phyloP scores from a whole-genome alignment of 2,113 vertebrate species.

The Cisticola juncidis region DNA sequence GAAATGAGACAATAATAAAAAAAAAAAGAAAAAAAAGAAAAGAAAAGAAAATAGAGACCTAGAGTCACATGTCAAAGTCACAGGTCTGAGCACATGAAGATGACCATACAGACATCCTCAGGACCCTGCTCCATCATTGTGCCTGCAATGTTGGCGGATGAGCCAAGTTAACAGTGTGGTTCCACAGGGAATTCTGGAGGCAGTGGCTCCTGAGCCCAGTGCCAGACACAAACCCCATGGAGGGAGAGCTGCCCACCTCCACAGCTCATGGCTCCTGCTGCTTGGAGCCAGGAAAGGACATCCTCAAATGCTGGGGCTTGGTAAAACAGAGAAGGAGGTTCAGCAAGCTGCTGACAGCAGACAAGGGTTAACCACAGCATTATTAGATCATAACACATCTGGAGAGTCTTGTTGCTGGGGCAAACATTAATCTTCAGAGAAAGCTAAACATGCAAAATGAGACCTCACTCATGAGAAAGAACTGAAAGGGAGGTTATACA shows the following conservation, averaged over 20 bases:
- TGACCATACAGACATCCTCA: not conserved
- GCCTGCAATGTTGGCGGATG: not conserved
- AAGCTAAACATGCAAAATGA: conserved; percentile 24
- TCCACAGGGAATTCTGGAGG: not conserved
- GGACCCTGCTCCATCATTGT: fast-evolving
- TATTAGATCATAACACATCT: conserved; percentile 34
- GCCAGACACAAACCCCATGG: not conserved
- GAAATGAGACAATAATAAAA: not conserved
- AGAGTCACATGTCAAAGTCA: not conserved
- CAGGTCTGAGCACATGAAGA: not conserved
- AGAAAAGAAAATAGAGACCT: not conserved
- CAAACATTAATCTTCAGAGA: conserved; percentile 13
- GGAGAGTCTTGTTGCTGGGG: conserved; percentile 4
- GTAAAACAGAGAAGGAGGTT: not conserved
- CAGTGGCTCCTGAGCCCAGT: not conserved
- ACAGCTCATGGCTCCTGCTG: not conserved
- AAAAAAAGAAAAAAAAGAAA: not conserved
- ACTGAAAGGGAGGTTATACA: not conserved
- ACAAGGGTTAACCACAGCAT: not conserved
- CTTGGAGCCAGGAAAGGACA: not conserved
- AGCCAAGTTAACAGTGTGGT: not conserved
- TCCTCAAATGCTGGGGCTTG: not conserved
- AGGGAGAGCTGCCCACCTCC: not conserved
- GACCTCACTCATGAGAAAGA: not conserved
- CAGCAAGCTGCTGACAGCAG: conserved; percentile 16